Conservation (phyloP, 1,140 invertebrate genomes). For the Hydropsyche tenuis region DNA sequence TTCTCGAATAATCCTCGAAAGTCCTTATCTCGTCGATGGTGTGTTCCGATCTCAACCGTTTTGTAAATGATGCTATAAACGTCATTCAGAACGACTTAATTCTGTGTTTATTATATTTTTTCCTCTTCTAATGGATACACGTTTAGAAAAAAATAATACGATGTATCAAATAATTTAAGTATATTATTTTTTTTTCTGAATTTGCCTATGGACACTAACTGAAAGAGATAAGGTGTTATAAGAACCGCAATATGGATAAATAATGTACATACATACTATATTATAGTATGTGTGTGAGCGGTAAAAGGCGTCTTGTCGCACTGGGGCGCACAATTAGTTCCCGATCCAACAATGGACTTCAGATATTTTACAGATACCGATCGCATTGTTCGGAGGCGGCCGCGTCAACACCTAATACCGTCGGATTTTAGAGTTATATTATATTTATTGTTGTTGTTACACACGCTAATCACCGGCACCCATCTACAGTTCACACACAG, state of each 20-base stretch:
- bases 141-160: no score
- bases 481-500: constrained; percentile 4
- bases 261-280: neutral
- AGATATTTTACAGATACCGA: neutral
- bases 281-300: neutral
- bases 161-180: no score
- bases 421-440: neutral
- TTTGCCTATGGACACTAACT: no score
- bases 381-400: constrained; percentile 18
- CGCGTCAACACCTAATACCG: neutral
- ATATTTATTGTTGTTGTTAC: neutral
- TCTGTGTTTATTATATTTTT: no score
- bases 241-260: neutral
- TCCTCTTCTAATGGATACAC: no score
- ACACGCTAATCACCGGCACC: neutral
- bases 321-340: neutral
- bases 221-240: neutral
- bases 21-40: constrained; percentile 12
- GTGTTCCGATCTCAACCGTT: constrained; percentile 25
- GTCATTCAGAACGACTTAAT: constrained; percentile 25
- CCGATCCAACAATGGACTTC: neutral
- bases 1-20: neutral
- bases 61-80: constrained; percentile 33
- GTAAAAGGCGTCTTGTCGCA: neutral
- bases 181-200: no score